A percentile compares a stretch with the other conserved stretches of the same genome.
Conservation (phyloP, 2,797 vertebrate species). For the Peromyscus melanophrys region DNA sequence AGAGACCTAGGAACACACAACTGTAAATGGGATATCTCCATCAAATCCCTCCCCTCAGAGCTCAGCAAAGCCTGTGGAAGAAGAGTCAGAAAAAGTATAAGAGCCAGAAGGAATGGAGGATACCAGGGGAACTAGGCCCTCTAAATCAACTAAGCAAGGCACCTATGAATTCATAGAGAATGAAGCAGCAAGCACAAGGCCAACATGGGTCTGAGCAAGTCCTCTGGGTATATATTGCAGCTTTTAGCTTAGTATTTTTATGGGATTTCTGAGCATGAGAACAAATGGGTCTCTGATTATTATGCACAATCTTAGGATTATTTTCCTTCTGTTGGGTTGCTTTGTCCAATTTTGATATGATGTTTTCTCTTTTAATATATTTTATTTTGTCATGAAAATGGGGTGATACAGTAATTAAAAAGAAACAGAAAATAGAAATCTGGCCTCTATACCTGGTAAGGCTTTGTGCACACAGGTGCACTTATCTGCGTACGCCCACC, state of each 20-base stretch:
- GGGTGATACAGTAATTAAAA: background rate
- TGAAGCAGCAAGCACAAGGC: background rate
- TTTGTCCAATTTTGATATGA: background rate
- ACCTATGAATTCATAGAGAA: background rate
- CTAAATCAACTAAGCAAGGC: background rate
- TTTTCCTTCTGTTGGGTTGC: background rate
- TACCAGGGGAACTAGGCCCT: background rate
- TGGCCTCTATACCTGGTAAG: background rate
- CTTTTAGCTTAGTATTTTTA: background rate
- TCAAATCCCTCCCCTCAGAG: background rate
- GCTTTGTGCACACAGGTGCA: background rate
- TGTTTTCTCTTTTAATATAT: background rate
- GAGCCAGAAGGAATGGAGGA: background rate
- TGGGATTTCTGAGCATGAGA: background rate
- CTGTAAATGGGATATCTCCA: background rate
- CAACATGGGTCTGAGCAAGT: background rate
- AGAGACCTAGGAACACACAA: background rate
- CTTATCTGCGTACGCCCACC: background rate
- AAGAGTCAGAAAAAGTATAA: background rate
- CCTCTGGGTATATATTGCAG: background rate
- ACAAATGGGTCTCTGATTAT: background rate
- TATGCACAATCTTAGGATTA: background rate
- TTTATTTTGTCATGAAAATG: background rate
- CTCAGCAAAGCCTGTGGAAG: background rate
- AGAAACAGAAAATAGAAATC: background rate